Conservation (phyloP, 2,888 invertebrate genomes). For the Meiosimyza platycephala region DNA sequence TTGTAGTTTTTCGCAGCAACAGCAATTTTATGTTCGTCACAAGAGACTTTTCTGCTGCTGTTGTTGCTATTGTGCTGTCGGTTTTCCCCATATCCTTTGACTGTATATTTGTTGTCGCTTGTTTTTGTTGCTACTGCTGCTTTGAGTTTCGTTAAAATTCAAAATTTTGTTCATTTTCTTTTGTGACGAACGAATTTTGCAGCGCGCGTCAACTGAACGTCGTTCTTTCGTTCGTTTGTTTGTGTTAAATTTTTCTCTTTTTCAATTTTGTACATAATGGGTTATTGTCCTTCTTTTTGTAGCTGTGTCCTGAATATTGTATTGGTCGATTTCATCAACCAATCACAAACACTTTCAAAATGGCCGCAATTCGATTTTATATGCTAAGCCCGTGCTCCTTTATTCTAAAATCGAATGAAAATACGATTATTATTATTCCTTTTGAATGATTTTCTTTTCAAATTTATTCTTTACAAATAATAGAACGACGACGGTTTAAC, state of each 20-base stretch:
- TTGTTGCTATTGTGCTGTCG: constrained; percentile 28
- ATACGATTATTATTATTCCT: constrained; percentile 40
- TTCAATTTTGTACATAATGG: constrained; percentile 63
- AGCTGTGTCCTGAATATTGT: constrained; percentile 62
- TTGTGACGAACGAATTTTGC: constrained; percentile 25
- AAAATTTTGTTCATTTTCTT: constrained; percentile 40
- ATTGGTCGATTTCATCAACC: constrained; percentile 68
- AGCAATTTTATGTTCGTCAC: neutral
- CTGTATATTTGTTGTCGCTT: neutral
- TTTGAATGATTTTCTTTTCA: constrained; percentile 24
- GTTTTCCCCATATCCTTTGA: constrained; percentile 13
- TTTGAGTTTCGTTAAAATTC: constrained; percentile 17
- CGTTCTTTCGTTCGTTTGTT: constrained; percentile 40
- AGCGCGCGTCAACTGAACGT: constrained; percentile 38
- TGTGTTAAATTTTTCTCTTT: constrained; percentile 53
- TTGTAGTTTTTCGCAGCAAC: neutral
- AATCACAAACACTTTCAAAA: constrained; percentile 67
- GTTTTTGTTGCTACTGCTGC: constrained; percentile 14
- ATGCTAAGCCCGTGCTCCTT: constrained; percentile 28
- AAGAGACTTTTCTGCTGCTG: constrained; percentile 37
- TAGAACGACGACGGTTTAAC: neutral
- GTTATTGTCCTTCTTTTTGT: constrained; percentile 61
- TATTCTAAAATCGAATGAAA: constrained; percentile 15
- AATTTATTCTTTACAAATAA: neutral
- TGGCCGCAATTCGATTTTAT: constrained; percentile 63